Conservation (phyloP, 1,140 invertebrate species). For the Thaumatotibia leucotreta region DNA sequence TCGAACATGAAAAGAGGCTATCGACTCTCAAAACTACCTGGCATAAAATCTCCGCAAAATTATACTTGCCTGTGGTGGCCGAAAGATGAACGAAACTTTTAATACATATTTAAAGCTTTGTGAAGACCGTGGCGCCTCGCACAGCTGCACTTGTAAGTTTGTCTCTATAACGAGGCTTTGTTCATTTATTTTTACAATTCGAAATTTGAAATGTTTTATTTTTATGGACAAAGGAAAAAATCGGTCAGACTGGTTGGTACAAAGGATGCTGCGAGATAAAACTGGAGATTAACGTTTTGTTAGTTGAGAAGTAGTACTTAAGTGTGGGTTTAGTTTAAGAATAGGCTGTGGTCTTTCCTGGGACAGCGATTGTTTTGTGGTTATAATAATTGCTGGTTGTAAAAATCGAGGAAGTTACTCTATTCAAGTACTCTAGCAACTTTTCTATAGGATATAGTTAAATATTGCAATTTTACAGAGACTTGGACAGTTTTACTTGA, state of each 20-base stretch:
- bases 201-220: slow-evolving; percentile 5
- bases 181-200: slow-evolving; percentile 10
- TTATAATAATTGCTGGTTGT: no score
- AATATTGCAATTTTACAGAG: no score
- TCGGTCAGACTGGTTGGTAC: background rate
- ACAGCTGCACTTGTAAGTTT: background rate
- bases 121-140: background rate
- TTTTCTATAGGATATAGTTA: no score
- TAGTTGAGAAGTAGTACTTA: background rate
- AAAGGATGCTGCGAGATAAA: background rate
- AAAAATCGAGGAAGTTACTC: no score
- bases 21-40: background rate
- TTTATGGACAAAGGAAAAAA: background rate
- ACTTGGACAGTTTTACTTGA: no score
- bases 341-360: background rate
- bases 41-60: slow-evolving; percentile 6
- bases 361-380: background rate
- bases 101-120: background rate
- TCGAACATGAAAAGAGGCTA: background rate
- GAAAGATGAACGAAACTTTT: background rate
- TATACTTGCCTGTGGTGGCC: background rate
- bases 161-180: background rate
- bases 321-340: background rate
- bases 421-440: no score
- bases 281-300: background rate